These are phyloP conservation scores for Ochropleura leucogaster DNA, from an alignment of 2,888 invertebrate species.

Conservation along the genomic window DNA sequence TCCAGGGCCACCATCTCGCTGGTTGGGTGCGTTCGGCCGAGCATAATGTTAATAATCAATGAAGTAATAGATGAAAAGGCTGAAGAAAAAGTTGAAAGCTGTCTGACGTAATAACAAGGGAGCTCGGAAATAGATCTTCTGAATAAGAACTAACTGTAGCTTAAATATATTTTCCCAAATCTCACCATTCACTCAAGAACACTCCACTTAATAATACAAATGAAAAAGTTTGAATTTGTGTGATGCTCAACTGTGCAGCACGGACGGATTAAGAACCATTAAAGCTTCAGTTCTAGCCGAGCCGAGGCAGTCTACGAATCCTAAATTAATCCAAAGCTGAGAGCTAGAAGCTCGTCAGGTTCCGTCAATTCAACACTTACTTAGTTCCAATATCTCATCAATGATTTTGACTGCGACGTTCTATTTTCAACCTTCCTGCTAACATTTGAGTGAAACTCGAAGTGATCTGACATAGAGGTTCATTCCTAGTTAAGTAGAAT, in stretches of 20 bases:
- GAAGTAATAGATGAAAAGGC: not conserved
- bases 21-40: not conserved
- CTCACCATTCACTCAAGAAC: not conserved
- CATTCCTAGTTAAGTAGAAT: no score
- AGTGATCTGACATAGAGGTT: no score
- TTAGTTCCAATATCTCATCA: slow-evolving; percentile 9
- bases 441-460: not conserved
- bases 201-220: not conserved
- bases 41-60: not conserved
- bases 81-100: not conserved
- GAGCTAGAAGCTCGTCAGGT: not conserved
- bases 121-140: not conserved
- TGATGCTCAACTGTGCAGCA: not conserved
- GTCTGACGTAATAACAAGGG: not conserved
- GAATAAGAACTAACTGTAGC: not conserved
- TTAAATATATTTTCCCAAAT: not conserved
- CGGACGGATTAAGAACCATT: not conserved
- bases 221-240: slow-evolving; percentile 3
- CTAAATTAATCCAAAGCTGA: not conserved
- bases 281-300: not conserved
- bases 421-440: not conserved
- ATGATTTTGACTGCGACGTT: not conserved
- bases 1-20: not conserved
- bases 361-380: not conserved
- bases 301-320: not conserved